phyloP scores from a whole-genome alignment of 2,888 invertebrate genomes.

The Horisme vitalbata region DNA sequence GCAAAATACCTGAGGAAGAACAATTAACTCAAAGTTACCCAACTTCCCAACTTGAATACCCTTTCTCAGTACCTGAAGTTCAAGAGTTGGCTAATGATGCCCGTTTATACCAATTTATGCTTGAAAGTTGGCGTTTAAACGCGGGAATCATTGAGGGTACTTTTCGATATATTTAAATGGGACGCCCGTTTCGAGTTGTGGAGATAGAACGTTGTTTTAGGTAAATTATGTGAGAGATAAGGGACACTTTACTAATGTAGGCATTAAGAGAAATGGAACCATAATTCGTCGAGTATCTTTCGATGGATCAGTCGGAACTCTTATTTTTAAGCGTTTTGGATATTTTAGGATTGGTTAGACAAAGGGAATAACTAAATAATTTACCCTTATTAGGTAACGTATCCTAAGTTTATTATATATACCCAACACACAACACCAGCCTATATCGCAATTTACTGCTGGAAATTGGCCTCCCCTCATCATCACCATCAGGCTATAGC shows the following conservation, averaged over 20 bases:
- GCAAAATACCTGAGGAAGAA: constrained; percentile 43
- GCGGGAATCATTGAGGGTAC: constrained; percentile 32
- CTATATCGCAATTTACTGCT: too few relatives aligned
- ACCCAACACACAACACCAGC: too few relatives aligned
- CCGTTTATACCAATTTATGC: constrained; percentile 49
- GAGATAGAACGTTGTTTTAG: constrained; percentile 21
- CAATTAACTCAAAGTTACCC: constrained; percentile 42
- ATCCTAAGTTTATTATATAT: too few relatives aligned
- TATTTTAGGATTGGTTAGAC: too few relatives aligned
- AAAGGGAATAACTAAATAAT: too few relatives aligned
- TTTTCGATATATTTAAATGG: constrained; percentile 35
- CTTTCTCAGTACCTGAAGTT: constrained; percentile 36
- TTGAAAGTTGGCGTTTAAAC: constrained; percentile 37
- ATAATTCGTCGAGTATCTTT: too few relatives aligned
- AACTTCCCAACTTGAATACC: constrained; percentile 45
- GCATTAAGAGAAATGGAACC: constrained; percentile 12
- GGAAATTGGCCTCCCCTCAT: too few relatives aligned
- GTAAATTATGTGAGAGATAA: constrained; percentile 23
- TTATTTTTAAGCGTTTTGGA: too few relatives aligned
- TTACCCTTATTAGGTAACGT: too few relatives aligned
- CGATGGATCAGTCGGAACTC: too few relatives aligned
- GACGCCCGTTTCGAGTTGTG: constrained; percentile 28
- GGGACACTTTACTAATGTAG: constrained; percentile 17
- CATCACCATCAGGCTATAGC: too few relatives aligned
- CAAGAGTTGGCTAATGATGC: constrained; percentile 40